Conservation (phyloP, 2,797 vertebrate genomes). For the Microctenopoma lineatum region DNA sequence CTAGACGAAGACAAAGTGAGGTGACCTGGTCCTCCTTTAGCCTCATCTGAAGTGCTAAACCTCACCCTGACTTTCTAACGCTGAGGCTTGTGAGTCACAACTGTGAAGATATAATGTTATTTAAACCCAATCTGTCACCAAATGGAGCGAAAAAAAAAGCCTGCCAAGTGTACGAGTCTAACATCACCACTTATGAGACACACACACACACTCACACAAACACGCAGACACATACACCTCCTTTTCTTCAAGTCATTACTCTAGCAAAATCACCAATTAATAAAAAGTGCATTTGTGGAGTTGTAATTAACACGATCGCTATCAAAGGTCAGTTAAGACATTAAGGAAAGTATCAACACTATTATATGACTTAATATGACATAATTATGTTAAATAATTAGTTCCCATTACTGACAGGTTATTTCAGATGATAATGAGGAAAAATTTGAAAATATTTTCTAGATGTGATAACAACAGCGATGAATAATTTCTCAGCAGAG, state of each 20-base stretch:
- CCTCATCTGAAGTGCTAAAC: slow-evolving; percentile 76
- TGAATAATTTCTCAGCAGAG: slow-evolving; percentile 58
- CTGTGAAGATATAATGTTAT: slow-evolving; percentile 80
- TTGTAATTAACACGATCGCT: slow-evolving; percentile 64
- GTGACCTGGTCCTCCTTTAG: slow-evolving; percentile 67
- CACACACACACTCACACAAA: slow-evolving; percentile 14
- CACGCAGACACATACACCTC: slow-evolving; percentile 33
- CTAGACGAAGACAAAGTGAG: slow-evolving; percentile 62
- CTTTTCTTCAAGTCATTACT: slow-evolving; percentile 69
- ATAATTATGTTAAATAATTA: slow-evolving; percentile 70
- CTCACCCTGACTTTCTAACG: slow-evolving; percentile 75
- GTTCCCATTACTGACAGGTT: slow-evolving; percentile 47
- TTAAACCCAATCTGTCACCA: slow-evolving; percentile 83
- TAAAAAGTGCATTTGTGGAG: slow-evolving; percentile 64
- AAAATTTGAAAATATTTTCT: slow-evolving; percentile 55
- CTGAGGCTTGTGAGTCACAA: slow-evolving; percentile 78
- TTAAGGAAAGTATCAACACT: slow-evolving; percentile 67
- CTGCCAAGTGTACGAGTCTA: slow-evolving; percentile 77
- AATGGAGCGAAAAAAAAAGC: slow-evolving; percentile 64
- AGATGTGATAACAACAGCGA: slow-evolving; percentile 56
- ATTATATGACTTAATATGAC: slow-evolving; percentile 59
- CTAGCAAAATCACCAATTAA: slow-evolving; percentile 71
- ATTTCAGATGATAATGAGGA: slow-evolving; percentile 60
- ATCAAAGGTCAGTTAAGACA: slow-evolving; percentile 66
- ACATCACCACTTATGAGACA: slow-evolving; percentile 64